A percentile compares a stretch with the other conserved stretches of the same genome.
Evolutionary conservation across 1,140 invertebrate genomes (phyloP).

Genomic region (Scaptodrosophila lebanonensis): DNA sequence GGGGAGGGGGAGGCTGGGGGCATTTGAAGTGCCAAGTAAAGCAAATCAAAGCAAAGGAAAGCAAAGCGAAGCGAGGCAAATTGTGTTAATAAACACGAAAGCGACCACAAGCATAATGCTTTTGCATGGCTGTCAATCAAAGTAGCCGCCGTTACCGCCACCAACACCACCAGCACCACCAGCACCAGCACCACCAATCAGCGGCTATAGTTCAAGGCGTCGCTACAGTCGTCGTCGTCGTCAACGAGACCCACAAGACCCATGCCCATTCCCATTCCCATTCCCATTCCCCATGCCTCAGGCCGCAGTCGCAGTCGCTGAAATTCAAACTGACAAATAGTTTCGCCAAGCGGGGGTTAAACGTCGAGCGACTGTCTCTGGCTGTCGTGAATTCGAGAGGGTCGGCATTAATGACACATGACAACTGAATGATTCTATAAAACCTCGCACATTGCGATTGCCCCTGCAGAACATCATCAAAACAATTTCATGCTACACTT

Average conservation of each 20-base stretch:
- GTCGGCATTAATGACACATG: constrained; percentile 48
- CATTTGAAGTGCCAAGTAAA: background rate
- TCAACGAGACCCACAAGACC: too few relatives aligned
- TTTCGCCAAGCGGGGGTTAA: constrained; percentile 34
- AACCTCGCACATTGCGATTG: constrained; percentile 8
- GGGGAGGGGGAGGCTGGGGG: background rate
- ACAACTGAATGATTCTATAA: constrained; percentile 56
- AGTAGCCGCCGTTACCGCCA: constrained; percentile 1
- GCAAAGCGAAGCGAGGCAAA: constrained; percentile 31
- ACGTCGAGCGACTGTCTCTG: constrained; percentile 1
- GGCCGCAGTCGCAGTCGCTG: background rate
- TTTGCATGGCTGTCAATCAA: constrained; percentile 49
- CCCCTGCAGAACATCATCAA: constrained; percentile 35
- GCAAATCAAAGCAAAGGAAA: constrained; percentile 1
- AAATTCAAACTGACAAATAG: constrained; percentile 33
- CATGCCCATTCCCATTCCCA: too few relatives aligned
- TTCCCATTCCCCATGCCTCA: background rate
- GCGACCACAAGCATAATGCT: constrained; percentile 23
- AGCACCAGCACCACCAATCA: too few relatives aligned
- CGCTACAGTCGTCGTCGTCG: constrained; percentile 3
- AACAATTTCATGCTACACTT: constrained; percentile 69
- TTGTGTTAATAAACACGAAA: constrained; percentile 41
- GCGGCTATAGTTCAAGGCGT: constrained; percentile 18
- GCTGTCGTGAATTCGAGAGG: background rate
- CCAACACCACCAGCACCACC: too few relatives aligned